phyloP scores from a whole-genome alignment of 2,113 vertebrate species.

The Tyto alba region DNA sequence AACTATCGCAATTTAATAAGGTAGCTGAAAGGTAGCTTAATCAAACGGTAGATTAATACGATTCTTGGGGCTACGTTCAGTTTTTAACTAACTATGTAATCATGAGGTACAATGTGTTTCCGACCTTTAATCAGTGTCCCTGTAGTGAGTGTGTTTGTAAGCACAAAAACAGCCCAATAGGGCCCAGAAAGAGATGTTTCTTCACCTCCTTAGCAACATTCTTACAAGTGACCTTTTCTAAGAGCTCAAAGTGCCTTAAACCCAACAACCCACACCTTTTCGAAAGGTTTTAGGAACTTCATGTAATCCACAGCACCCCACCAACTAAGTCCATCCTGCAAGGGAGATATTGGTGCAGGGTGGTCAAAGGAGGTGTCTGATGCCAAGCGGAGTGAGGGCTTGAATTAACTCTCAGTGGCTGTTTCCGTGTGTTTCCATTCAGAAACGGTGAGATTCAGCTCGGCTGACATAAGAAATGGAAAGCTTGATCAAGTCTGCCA shows the following conservation, averaged over 20 bases:
- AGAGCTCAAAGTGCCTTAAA: not conserved
- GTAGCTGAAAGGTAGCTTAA: conserved; percentile 34
- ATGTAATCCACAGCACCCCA: not conserved
- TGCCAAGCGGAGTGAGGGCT: not conserved
- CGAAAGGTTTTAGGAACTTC: not conserved
- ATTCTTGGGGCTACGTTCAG: conserved; percentile 13
- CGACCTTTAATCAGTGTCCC: conserved; percentile 4
- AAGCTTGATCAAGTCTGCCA: not conserved
- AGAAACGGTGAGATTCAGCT: not conserved
- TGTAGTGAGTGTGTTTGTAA: not conserved
- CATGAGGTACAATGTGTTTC: not conserved
- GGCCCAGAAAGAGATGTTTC: not conserved
- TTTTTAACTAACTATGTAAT: not conserved
- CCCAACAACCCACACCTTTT: not conserved
- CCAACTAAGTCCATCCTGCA: not conserved
- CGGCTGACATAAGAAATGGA: not conserved
- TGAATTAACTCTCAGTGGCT: not conserved
- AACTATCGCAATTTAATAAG: not conserved
- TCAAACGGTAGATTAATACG: conserved; percentile 22
- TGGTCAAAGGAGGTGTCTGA: not conserved
- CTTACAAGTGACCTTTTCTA: not conserved
- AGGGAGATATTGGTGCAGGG: not conserved
- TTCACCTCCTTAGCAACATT: not conserved
- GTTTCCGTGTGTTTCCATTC: not conserved
- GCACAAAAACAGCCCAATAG: not conserved